Evolutionary conservation across 2,888 invertebrate species (phyloP), one percentile per base, ranked within the genome.

Genomic region (Mechanitis mazaeus): DNA sequence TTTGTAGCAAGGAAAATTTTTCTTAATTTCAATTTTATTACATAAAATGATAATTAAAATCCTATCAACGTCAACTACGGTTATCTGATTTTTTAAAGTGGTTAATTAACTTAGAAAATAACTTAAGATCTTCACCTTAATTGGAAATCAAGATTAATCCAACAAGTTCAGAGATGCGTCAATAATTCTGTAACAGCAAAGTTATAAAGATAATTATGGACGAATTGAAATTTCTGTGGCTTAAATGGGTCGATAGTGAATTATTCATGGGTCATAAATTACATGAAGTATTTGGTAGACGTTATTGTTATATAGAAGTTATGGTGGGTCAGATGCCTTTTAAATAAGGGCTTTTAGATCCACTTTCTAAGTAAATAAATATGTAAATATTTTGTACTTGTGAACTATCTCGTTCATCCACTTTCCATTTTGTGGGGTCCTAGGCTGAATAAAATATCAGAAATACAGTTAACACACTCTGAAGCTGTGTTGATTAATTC

Each of bases 381-480:
- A 50, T 50, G 50, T 31, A 31, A 50, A 50, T 50, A 50, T 50
- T 11, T 31, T 50, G 50, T 54, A 53, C 47, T 58, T 61, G 54
- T 61, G 45, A 55, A 55, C 57, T 58, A 61, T 58, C 46, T 56
- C 12, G 59, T 56, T 59, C 63, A 60, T 57, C 42, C 54, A 59
- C 55, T 62, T 60, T 62, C 53, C 63, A 65, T 64, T 60, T 55
- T 42, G 63, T 66, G 58, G 64, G 64, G 60, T 60, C 46, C 59
- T 58, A 64, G 53, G 57, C 55, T 69, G 70, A 70, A 70, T 70
- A 69, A 70, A 65, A 68, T 69, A 69, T 69, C 54, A 68, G 65
- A 63, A 66, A 68, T 69, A 69, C 68, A 65, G 70, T 69, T 70
- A 69, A 70, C 66, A 65, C 63, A 65, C 58, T 64, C 62, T 66